Base-by-base conservation (phyloP, 2,797 vertebrate species). In the Coregonus ussuriensis region DNA sequence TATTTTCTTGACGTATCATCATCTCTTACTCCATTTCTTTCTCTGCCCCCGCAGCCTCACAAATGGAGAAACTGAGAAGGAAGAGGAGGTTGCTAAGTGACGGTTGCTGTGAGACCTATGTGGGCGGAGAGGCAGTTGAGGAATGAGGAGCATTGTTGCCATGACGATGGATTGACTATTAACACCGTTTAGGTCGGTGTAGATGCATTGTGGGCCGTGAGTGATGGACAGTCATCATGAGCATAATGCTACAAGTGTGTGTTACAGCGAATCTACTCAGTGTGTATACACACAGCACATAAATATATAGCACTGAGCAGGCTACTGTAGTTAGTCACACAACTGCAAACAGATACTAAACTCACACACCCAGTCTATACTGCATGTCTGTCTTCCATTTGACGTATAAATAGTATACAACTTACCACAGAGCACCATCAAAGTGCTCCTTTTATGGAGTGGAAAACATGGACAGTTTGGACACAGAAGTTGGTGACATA, bases 21-120 rank as follows among this genome's bases (percentile, higher is more conserved):
- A 77, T 85, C 79, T 89, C 88, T 85, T 89, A 53, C 41, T 76
- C 71, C 78, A 35, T 47, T 62, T 70, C 59, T 59, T 56, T 6
- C 35, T 68, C 51, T 74, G n/a, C 52, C 65, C 63, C 78, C 51
- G 51, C 59, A 47, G 74, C 89, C 92, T 91, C 88, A 75, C 53
- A 93, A 93, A 93, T 91, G 92, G 91, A 91, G 85, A 89, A 87
- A 78, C 81, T 56, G 77, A 86, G 86, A 85, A 83, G 83, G 84
- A 85, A 89, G 90, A 89, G 88, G 90, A 90, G 90, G 91, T 92
- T 93, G 92, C 92, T 83, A 91, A 87, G 93, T 91, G 90, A 93
- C 83, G 83, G 93, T 94, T 94, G 93, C 93, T 59, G 90, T 89
- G 91, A 88, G 88, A 91, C 91, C 85, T 85, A 83, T 85, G 93